phyloP scores from a whole-genome alignment of 2,797 vertebrate species.

The Alosa sapidissima region DNA sequence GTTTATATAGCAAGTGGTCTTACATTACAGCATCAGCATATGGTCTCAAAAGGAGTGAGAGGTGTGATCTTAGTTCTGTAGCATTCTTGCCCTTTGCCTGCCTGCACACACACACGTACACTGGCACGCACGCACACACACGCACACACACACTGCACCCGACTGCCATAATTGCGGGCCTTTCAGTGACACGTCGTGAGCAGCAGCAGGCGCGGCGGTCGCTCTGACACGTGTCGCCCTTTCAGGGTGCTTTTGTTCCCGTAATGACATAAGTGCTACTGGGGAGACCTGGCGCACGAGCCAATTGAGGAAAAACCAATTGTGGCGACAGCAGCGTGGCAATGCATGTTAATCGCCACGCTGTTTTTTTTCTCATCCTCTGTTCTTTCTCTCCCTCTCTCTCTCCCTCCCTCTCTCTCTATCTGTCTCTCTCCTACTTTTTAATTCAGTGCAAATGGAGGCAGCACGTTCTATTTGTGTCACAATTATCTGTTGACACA shows the following conservation, averaged over 20 bases:
- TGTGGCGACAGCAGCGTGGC: conserved; percentile 46
- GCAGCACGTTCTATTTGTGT: conserved; percentile 63
- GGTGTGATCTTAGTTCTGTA: background rate
- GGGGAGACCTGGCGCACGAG: conserved; percentile 38
- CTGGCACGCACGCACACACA: background rate
- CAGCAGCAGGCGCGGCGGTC: conserved; percentile 30
- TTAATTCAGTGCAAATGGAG: conserved; percentile 66
- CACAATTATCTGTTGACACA: conserved; percentile 68
- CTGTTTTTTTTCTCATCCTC: conserved; percentile 22
- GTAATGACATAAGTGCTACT: conserved; percentile 58
- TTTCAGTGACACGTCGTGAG: background rate
- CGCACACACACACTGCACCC: background rate
- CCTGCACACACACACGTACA: background rate
- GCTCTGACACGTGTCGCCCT: conserved; percentile 51
- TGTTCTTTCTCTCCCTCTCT: background rate
- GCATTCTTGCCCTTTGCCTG: background rate
- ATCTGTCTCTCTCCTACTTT: conserved; percentile 29
- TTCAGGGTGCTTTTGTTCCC: conserved; percentile 57
- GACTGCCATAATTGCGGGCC: background rate
- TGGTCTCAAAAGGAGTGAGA: background rate
- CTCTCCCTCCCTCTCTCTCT: background rate
- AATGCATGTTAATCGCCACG: conserved; percentile 66
- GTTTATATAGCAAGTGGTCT: background rate
- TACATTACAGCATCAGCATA: background rate
- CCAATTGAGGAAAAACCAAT: conserved; percentile 53